phyloP scores from a whole-genome alignment of 1,140 invertebrate genomes.

The Nephila pilipes region DNA sequence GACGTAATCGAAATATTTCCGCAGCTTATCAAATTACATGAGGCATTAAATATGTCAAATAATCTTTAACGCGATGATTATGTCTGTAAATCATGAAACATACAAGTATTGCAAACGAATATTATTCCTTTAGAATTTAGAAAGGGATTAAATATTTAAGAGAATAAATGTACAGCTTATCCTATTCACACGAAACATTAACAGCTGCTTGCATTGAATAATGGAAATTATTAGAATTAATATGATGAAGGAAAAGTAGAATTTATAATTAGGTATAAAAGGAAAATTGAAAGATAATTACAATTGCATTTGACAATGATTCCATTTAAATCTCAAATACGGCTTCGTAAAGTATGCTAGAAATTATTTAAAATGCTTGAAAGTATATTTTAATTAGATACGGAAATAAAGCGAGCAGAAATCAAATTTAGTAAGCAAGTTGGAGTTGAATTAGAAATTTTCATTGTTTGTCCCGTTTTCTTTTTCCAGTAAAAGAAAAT shows the following conservation, averaged over 20 bases:
- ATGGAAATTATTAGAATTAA: background rate
- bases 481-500: too few species aligned
- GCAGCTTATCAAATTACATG: slow-evolving; percentile 11
- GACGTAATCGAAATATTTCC: background rate
- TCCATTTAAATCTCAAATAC: background rate
- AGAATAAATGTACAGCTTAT: background rate
- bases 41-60: slow-evolving; percentile 5
- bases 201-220: background rate
- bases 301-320: background rate
- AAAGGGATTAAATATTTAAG: background rate
- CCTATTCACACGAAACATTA: background rate
- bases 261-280: background rate
- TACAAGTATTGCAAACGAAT: background rate
- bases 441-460: too few species aligned
- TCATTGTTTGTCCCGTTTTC: too few species aligned
- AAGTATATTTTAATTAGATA: too few species aligned
- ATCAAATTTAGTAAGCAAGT: too few species aligned
- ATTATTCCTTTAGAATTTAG: background rate
- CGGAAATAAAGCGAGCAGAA: too few species aligned
- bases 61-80: background rate
- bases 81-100: background rate
- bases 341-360: too few species aligned
- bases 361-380: too few species aligned
- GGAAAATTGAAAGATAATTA: background rate
- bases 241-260: background rate